Evolutionary conservation across 2,113 vertebrate genomes (phyloP), one percentile per base, ranked within the genome.

Genomic region (Rhinoderma darwinii): DNA sequence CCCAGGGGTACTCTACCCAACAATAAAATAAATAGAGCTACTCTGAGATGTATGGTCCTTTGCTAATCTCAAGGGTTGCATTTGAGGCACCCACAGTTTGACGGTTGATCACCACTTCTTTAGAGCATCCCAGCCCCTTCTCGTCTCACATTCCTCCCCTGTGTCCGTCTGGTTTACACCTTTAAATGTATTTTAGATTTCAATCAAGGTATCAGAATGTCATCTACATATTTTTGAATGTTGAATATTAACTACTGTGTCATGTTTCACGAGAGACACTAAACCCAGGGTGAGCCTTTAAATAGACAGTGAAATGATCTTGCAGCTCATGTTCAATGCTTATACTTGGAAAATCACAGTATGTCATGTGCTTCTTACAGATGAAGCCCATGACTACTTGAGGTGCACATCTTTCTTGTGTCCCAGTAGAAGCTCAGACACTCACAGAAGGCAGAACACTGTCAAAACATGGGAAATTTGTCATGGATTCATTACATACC

Each of bases 311-410:
- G 74, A 77, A 32, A 51, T 50, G 43, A 50, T 77, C 44, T 32
- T 50, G 74, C 44, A 27, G 44, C 74, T 77, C 74, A 51, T 77
- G 74, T 50, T 77, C 73, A 20, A 18, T 27, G n/a, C 44, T 77
- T 20, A 32, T 32, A 50, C 44, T 50, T 47, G 74, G 44, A 77
- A 74, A 76, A 51, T 75, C 72, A 44, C 41, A 44, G 39, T 77
- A 51, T 77, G 75, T 78, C 75, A 78, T 78, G 47, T 77, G 74
- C 30, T 22, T 32, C 47, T 50, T 77, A 50, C n/a, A 77, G 74
- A n/a, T 35, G 44, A 50, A 50, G 43, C n/a, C 74, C 12, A 47
- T 77, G 44, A 50, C 74, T 75, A 43, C 41, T 44, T 25, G 39
- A 75, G 72, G 39, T 44, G 72, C 25, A 44, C 72, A 43, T 39